These are phyloP conservation scores for Drosophila lowei DNA, from an alignment of 1,140 invertebrate species.

Conservation along the genomic window DNA sequence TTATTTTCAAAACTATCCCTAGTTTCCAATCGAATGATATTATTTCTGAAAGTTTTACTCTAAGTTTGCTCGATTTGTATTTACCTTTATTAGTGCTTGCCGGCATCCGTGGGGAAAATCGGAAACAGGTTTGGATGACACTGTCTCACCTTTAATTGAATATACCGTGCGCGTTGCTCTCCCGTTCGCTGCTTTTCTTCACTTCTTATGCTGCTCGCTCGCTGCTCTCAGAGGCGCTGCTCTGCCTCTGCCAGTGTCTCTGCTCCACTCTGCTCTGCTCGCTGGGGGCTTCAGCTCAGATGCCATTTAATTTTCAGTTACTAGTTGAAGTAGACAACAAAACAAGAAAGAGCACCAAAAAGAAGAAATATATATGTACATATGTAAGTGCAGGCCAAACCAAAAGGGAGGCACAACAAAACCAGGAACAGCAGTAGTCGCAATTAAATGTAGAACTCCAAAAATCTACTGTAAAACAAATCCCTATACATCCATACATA, in stretches of 20 bases:
- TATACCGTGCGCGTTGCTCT: too few relatives aligned
- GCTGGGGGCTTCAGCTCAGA: constrained; percentile 72
- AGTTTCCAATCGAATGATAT: too few relatives aligned
- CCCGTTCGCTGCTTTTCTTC: too few relatives aligned
- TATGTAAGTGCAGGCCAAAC: constrained; percentile 19
- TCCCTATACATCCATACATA: constrained; percentile 14
- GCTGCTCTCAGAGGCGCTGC: constrained; percentile 13
- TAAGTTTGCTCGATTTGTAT: too few relatives aligned
- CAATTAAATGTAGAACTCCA: too few relatives aligned
- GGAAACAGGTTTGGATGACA: too few relatives aligned
- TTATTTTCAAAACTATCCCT: too few relatives aligned
- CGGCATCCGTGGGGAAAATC: too few relatives aligned
- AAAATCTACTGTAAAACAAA: background rate
- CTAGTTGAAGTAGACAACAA: constrained; percentile 80
- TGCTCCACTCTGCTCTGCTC: constrained; percentile 56
- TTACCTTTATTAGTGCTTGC: too few relatives aligned
- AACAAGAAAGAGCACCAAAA: constrained; percentile 41
- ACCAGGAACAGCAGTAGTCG: constrained; percentile 22
- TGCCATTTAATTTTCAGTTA: constrained; percentile 79
- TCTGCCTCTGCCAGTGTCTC: constrained; percentile 35
- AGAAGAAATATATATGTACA: constrained; percentile 17
- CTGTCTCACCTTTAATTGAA: too few relatives aligned
- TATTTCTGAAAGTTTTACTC: too few relatives aligned
- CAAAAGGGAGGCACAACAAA: constrained; percentile 41
- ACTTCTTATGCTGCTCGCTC: constrained; percentile 10